These are phyloP conservation scores for Pangasius macronema DNA, from an alignment of 2,797 vertebrate species.

Conservation along the genomic window DNA sequence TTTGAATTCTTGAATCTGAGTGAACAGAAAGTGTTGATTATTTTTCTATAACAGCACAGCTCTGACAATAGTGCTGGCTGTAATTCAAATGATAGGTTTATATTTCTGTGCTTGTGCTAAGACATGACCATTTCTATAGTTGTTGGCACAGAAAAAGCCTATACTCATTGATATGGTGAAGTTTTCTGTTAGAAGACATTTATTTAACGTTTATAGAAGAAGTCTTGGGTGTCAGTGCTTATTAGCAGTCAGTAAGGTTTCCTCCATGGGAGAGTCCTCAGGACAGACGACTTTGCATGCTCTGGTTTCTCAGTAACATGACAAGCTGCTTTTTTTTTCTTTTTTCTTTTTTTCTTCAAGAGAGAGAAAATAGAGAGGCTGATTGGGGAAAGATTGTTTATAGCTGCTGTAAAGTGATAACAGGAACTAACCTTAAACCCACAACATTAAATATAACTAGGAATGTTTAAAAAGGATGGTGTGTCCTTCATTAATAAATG, in stretches of 20 bases:
- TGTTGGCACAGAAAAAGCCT: not conserved
- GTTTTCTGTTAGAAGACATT: not conserved
- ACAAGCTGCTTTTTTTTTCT: not conserved
- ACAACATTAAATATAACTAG: not conserved
- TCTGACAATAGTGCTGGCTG: not conserved
- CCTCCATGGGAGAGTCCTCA: not conserved
- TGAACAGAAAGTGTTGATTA: not conserved
- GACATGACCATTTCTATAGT: not conserved
- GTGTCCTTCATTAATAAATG: not conserved
- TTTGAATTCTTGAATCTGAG: not conserved
- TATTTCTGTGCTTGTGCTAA: not conserved
- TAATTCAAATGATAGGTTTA: not conserved
- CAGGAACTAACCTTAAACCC: not conserved
- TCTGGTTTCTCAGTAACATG: not conserved
- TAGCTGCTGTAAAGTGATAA: not conserved
- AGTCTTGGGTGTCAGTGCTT: not conserved
- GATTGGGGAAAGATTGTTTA: not conserved
- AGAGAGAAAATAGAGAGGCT: not conserved
- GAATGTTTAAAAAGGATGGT: not conserved
- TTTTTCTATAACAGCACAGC: not conserved
- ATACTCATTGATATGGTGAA: not conserved
- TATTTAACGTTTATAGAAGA: not conserved
- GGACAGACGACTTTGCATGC: not conserved
- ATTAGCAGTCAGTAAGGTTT: not conserved
- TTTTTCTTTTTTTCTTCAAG: not conserved